A percentile compares a stretch with the other conserved stretches of the same genome.
Conservation (phyloP, 2,888 invertebrate genomes). For the Notocelia uddmanniana region DNA sequence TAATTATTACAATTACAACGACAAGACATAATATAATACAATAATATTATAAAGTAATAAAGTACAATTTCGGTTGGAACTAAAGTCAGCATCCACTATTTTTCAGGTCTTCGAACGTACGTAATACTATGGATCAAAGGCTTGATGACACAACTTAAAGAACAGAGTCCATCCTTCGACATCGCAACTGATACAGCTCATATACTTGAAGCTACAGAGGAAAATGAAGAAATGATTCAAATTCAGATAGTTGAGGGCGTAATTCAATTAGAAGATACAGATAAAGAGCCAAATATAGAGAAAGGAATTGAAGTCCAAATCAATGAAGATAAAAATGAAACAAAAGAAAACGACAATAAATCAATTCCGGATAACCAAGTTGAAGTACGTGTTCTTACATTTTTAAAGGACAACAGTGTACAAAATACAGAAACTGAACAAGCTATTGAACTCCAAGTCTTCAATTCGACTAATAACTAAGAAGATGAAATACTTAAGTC, state of each 20-base stretch:
- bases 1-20: too few relatives aligned
- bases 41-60: too few relatives aligned
- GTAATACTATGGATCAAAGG: conserved; percentile 3
- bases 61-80: too few relatives aligned
- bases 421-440: not conserved
- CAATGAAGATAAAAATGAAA: not conserved
- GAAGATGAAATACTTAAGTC: too few relatives aligned
- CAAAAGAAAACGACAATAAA: not conserved
- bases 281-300: not conserved
- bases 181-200: not conserved
- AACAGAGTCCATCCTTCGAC: not conserved
- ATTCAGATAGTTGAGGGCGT: not conserved
- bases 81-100: not conserved
- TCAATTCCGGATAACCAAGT: not conserved
- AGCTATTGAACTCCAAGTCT: not conserved
- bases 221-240: not conserved
- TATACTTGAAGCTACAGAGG: not conserved
- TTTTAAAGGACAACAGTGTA: not conserved
- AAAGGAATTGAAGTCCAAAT: not conserved
- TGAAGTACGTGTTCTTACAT: not conserved
- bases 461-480: not conserved
- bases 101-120: not conserved
- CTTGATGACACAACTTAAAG: not conserved
- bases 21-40: too few relatives aligned
- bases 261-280: not conserved